Evolutionary conservation across 2,797 vertebrate genomes (phyloP), one percentile per base, ranked within the genome.

Genomic region (Dendrocincla fuliginosa): DNA sequence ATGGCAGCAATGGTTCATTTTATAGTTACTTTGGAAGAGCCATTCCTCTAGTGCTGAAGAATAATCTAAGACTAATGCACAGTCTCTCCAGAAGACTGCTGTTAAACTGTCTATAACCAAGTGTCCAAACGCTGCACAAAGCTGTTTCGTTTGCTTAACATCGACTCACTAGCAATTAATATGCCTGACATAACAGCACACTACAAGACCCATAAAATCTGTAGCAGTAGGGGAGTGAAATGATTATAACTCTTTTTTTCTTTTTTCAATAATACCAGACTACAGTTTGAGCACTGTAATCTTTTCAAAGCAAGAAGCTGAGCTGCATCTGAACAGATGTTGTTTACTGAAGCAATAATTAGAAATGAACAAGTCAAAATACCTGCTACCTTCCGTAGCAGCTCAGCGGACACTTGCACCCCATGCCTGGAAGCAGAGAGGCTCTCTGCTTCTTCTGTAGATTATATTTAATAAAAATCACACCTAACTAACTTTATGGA

Each of bases 311-410:
- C 86, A 91, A 87, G 89, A 84, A 86, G 92, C 87, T 93, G 94
- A 90, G 85, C 82, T 70, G 92, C 70, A 65, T 94, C 87, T 77
- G 95, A 95, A 91, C 96, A 97, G 96, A 95, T 97, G 96, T 96
- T 97, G 92, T 96, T 97, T 97, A 93, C 96, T 93, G 85, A 96
- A 96, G 92, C 67, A 95, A 88, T 95, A 94, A 97, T 95, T 97
- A 96, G 77, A 63, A 93, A 69, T n/a, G 68, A 93, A 86, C 80
- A 91, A 64, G 76, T 90, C 73, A 92, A 95, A 96, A 94, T 95
- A 94, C 83, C 88, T 89, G 68, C 92, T 90, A 91, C 87, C 76
- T 93, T 92, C 77, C 0, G 0, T 64, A 87, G 83, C 70, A 78
- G 57, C 68, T 91, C 90, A 84, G 76, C 4, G 4, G 55, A 68